These are phyloP conservation scores for Thera britannica DNA, from an alignment of 2,888 invertebrate species.

Conservation along the genomic window DNA sequence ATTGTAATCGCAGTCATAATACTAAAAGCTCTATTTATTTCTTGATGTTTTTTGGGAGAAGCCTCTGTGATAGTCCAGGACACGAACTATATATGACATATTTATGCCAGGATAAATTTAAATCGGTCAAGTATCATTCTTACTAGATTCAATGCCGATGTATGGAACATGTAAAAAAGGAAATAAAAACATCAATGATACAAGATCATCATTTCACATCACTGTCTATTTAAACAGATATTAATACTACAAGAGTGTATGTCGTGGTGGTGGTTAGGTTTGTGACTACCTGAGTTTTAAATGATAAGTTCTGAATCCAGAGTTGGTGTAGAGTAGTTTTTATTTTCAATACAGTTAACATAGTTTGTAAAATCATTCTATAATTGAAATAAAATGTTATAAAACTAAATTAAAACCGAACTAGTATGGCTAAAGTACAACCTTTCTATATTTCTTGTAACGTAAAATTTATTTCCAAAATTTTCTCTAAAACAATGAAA, in stretches of 20 bases:
- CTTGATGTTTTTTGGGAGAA: no score
- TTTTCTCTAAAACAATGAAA: conserved; percentile 21
- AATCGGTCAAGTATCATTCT: no score
- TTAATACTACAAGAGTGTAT: background rate
- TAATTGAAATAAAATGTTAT: conserved; percentile 2
- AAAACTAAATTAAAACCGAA: conserved; percentile 1
- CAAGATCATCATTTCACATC: background rate
- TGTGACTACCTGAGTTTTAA: background rate
- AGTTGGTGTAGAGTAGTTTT: background rate
- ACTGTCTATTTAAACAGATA: background rate
- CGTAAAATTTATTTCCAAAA: conserved; percentile 12
- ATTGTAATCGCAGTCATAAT: no score
- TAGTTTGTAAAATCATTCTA: background rate
- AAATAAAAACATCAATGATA: conserved; percentile 41
- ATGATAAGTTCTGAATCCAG: background rate
- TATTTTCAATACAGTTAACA: background rate
- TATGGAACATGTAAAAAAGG: no score
- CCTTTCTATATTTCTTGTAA: background rate
- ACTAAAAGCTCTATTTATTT: no score
- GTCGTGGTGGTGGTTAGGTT: background rate
- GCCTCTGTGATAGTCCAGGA: no score
- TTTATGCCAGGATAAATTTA: no score
- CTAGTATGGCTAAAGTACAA: background rate
- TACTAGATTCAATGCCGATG: no score
- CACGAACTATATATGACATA: no score